These are phyloP conservation scores for Macrosiphum euphorbiae DNA, from an alignment of 2,888 invertebrate genomes.

Conservation along the genomic window DNA sequence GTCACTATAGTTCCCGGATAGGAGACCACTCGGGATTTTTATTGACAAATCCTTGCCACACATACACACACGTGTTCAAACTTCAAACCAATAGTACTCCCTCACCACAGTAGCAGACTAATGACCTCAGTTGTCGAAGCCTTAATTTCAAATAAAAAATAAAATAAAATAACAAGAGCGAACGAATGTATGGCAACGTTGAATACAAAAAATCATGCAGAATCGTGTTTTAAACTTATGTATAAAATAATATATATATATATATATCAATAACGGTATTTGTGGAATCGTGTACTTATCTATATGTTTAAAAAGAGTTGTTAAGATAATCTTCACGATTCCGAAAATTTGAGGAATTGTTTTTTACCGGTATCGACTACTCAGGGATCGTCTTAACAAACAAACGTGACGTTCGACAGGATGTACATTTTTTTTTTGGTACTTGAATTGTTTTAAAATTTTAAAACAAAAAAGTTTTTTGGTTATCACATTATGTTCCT, in stretches of 20 bases:
- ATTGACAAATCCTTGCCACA: too few species aligned
- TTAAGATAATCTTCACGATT: neutral
- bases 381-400: neutral
- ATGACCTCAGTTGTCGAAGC: too few species aligned
- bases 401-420: neutral
- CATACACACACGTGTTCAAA: too few species aligned
- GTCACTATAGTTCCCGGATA: too few species aligned
- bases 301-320: neutral
- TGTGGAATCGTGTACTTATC: neutral
- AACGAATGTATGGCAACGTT: neutral
- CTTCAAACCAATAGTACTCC: too few species aligned
- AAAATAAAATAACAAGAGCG: neutral
- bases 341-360: neutral
- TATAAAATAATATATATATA: too few species aligned
- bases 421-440: neutral
- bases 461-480: conserved; percentile 35
- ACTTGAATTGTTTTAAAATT: conserved; percentile 10
- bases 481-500: conserved; percentile 4
- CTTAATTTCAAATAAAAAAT: too few species aligned
- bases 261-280: too few species aligned
- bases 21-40: too few species aligned
- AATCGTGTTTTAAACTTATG: too few species aligned
- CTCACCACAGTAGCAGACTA: too few species aligned
- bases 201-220: neutral
- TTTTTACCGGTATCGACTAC: neutral